Percentiles rank a stretch among this genome's conserved stretches.
These are phyloP conservation scores for Eulemur rufifrons DNA, from an alignment of 2,113 vertebrate species.

Conservation along the genomic window DNA sequence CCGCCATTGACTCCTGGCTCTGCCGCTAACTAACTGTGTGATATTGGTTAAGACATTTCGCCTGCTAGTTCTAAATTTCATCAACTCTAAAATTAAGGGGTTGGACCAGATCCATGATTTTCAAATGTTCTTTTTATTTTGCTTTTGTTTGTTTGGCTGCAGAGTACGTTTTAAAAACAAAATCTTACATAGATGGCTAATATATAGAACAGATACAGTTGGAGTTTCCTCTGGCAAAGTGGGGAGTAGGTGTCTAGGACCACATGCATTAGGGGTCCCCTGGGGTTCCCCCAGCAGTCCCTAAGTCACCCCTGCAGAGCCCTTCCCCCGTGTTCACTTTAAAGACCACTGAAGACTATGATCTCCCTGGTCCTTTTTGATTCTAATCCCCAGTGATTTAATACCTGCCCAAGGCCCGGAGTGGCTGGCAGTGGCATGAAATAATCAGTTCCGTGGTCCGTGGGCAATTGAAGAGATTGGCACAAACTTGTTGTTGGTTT, in stretches of 20 bases:
- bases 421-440: neutral
- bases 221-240: slow-evolving; percentile 27
- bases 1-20: neutral
- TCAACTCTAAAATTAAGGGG: neutral
- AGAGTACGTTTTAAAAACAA: neutral
- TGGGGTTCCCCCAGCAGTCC: too few relatives aligned
- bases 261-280: neutral
- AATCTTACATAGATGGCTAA: neutral
- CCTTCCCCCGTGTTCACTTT: neutral
- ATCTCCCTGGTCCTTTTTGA: neutral
- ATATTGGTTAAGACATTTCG: neutral
- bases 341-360: neutral
- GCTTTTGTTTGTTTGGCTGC: neutral
- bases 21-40: neutral
- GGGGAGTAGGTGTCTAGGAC: neutral
- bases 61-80: neutral
- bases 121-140: slow-evolving; percentile 17
- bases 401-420: neutral
- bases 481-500: neutral
- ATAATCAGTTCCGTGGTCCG: neutral
- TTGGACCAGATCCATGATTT: neutral
- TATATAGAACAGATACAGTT: slow-evolving; percentile 23
- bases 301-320: neutral
- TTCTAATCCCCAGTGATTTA: neutral
- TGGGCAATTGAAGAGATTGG: neutral